These are phyloP conservation scores for Poecilobothrus nobilitatus DNA, from an alignment of 2,888 invertebrate genomes.

Conservation along the genomic window DNA sequence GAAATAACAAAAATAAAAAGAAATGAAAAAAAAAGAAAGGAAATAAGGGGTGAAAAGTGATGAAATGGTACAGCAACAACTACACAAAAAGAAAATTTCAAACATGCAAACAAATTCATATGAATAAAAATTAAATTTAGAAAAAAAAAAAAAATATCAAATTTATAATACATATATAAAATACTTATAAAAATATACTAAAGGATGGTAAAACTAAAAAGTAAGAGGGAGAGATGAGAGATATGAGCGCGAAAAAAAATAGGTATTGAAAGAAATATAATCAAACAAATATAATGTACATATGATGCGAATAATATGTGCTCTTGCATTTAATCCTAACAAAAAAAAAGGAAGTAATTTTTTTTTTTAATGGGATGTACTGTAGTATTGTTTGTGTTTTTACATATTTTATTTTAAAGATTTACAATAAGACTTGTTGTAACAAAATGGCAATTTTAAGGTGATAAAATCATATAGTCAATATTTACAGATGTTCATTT, in stretches of 20 bases:
- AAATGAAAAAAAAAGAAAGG: not conserved
- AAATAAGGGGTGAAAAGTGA: not conserved
- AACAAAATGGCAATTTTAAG: conserved; percentile 3
- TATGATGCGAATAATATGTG: too few species aligned
- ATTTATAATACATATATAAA: not conserved
- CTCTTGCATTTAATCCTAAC: not conserved
- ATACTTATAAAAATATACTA: not conserved
- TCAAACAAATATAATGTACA: too few species aligned
- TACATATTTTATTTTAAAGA: not conserved
- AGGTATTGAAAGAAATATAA: too few species aligned
- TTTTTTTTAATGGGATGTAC: not conserved
- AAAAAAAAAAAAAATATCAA: not conserved
- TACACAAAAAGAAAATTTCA: not conserved
- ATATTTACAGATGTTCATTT: not conserved
- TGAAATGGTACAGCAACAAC: too few species aligned
- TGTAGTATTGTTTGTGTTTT: not conserved
- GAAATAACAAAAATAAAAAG: not conserved
- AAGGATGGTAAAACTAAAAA: too few species aligned
- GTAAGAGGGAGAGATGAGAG: too few species aligned
- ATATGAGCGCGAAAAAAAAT: not conserved
- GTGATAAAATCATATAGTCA: conserved; percentile 1
- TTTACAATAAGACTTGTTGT: not conserved
- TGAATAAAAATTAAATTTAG: not conserved
- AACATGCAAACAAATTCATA: not conserved
- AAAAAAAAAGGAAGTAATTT: not conserved